phyloP scores from a whole-genome alignment of 2,113 vertebrate genomes.

The Potamarius usumacintae region DNA sequence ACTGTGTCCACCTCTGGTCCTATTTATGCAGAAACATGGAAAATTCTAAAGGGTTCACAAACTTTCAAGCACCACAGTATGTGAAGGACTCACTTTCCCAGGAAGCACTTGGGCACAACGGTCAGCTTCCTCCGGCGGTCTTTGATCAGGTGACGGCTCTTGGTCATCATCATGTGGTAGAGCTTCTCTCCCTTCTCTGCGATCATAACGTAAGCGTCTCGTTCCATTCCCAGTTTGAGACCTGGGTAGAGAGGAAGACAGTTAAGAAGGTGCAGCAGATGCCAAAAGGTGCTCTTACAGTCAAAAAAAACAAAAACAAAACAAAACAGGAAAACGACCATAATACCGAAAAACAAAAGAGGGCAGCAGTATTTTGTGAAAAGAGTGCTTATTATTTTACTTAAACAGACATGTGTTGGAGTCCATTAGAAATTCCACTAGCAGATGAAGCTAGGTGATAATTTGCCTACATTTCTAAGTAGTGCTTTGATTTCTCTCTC shows the following conservation, averaged over 20 bases:
- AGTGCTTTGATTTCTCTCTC: background rate
- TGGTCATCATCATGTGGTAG: constrained; percentile 98
- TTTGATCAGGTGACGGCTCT: constrained; percentile 92
- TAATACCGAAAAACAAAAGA: background rate
- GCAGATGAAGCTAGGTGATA: background rate
- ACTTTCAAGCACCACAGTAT: background rate
- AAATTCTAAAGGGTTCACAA: no score
- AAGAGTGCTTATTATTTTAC: background rate
- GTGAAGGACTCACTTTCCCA: constrained; percentile 91
- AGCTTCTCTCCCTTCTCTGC: constrained; percentile 97
- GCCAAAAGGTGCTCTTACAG: background rate
- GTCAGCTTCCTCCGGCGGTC: constrained; percentile 95
- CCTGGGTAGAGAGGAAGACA: constrained; percentile 68
- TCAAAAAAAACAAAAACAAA: no score
- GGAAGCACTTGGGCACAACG: constrained; percentile 95
- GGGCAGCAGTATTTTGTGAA: no score
- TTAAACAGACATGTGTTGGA: background rate
- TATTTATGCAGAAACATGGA: no score
- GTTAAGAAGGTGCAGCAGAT: background rate
- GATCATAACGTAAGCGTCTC: constrained; percentile 96
- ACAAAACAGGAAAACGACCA: background rate
- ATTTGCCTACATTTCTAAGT: background rate
- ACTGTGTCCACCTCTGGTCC: no score
- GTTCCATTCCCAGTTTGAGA: constrained; percentile 96
- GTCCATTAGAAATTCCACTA: background rate